Base-by-base conservation (phyloP, 1,140 invertebrate species). In the Lanistes nyassanus region DNA sequence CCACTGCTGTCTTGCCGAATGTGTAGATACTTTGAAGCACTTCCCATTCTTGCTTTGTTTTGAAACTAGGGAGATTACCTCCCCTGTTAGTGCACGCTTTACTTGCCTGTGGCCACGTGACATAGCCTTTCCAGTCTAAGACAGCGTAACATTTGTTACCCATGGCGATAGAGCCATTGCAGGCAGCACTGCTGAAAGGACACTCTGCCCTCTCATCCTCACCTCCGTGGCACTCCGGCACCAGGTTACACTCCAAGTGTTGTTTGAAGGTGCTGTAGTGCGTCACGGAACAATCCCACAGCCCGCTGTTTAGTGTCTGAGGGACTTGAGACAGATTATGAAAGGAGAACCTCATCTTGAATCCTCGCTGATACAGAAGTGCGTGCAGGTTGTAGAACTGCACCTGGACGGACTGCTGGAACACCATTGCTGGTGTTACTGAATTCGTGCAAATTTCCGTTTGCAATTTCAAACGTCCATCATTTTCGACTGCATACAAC, bases 331-430 rank as follows among this genome's bases (percentile, higher is more conserved):
- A 37, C 6, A 39, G 9, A 39, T 13, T 11, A n/a, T 39, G 36
- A 39, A 66, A 29, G 16, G 34, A 21, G 39, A 66, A 66, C 6
- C 26, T n/a, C n/a, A 66, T 66, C 42, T 66, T 42, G 65, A 66
- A 42, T 19, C 21, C 11, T 11, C 5, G 9, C 6, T 16, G 42
- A 13, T 9, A 13, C 26, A 0, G 0, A n/a, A 0, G 42, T 16
- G 19, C 19, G 19, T 47, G 2, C 5, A 13, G 9, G 19, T 47
- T 47, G 19, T 47, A 47, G 5, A 47, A 47, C 1, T 16, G 42
- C 9, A 47, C 42, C 19, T 47, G 0, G 19, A 47, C 9, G 1
- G 42, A 47, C 19, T 16, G 42, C 9, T 6, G 9, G 9, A 47
- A 6, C 42, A 47, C 42, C 5, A 47, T 13, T 3, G 42, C 42